These are phyloP conservation scores for Sitophilus oryzae DNA, from an alignment of 1,140 invertebrate species.

Conservation along the genomic window DNA sequence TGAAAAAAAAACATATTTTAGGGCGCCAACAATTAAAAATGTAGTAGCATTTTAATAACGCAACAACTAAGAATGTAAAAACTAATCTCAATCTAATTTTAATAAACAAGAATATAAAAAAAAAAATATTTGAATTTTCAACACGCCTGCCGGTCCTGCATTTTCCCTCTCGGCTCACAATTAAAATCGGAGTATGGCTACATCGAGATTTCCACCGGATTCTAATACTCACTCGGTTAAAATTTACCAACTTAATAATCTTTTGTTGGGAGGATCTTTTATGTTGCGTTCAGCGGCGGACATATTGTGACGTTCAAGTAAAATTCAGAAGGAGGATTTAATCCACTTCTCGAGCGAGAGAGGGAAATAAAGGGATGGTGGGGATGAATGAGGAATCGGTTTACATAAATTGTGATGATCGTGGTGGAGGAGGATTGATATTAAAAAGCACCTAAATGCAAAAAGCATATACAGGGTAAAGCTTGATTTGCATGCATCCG, in stretches of 20 bases:
- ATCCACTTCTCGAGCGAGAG: conserved; percentile 4
- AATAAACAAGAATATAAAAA: too few relatives aligned
- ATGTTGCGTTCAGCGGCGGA: conserved; percentile 20
- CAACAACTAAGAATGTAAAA: too few relatives aligned
- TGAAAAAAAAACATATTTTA: too few relatives aligned
- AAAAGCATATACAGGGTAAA: background rate
- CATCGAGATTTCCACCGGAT: conserved; percentile 15
- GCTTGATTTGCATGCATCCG: too few relatives aligned
- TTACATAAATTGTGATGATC: too few relatives aligned
- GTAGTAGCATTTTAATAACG: too few relatives aligned
- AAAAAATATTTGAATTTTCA: too few relatives aligned
- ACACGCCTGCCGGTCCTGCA: background rate
- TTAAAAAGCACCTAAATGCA: background rate
- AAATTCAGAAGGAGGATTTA: conserved; percentile 17
- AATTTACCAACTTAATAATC: conserved; percentile 29
- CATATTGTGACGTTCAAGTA: conserved; percentile 13
- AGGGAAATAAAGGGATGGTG: too few relatives aligned
- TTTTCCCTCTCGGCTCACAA: background rate
- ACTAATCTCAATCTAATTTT: too few relatives aligned
- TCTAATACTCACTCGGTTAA: conserved; percentile 19
- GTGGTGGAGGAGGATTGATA: background rate
- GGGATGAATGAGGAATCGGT: too few relatives aligned
- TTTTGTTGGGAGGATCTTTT: conserved; percentile 26
- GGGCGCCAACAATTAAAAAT: too few relatives aligned
- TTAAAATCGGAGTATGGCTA: background rate